Evolutionary conservation across 1,140 invertebrate genomes (phyloP).

Genomic region (Venturia canescens): DNA sequence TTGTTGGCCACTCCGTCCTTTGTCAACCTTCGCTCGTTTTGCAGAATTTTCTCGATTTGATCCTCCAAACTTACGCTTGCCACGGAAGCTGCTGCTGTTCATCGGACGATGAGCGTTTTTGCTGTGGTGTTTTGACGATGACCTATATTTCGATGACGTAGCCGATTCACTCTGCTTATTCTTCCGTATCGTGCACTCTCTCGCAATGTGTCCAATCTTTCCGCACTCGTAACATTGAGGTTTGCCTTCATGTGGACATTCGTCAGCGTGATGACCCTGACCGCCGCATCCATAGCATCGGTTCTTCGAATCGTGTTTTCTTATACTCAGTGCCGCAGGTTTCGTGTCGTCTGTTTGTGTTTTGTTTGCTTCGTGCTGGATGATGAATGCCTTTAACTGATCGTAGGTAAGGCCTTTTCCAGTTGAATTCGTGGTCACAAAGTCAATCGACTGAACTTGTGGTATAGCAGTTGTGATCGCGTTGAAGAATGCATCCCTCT

Average conservation of each 20-base stretch:
- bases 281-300: slow-evolving; percentile 35
- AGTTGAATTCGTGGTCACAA: slow-evolving; percentile 46
- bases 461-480: slow-evolving; percentile 49
- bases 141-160: slow-evolving; percentile 42
- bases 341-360: slow-evolving; percentile 27
- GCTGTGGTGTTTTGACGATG: slow-evolving; percentile 31
- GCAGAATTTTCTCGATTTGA: slow-evolving; percentile 14
- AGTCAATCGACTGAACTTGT: slow-evolving; percentile 48
- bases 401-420: slow-evolving; percentile 50
- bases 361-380: slow-evolving; percentile 48
- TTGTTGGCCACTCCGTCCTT: slow-evolving; percentile 30
- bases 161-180: neutral
- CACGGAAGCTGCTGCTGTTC: slow-evolving; percentile 12
- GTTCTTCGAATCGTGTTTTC: slow-evolving; percentile 35
- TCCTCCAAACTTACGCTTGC: slow-evolving; percentile 19
- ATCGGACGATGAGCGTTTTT: neutral
- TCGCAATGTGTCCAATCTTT: slow-evolving; percentile 29
- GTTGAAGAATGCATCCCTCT: slow-evolving; percentile 56
- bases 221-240: slow-evolving; percentile 43
- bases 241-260: slow-evolving; percentile 34
- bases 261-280: slow-evolving; percentile 40
- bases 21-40: slow-evolving; percentile 40
- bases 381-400: slow-evolving; percentile 51
- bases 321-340: slow-evolving; percentile 22
- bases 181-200: slow-evolving; percentile 23